A percentile compares a stretch with the other conserved stretches of the same genome.
phyloP scores from a whole-genome alignment of 2,113 vertebrate genomes.

The Eptesicus fuscus region DNA sequence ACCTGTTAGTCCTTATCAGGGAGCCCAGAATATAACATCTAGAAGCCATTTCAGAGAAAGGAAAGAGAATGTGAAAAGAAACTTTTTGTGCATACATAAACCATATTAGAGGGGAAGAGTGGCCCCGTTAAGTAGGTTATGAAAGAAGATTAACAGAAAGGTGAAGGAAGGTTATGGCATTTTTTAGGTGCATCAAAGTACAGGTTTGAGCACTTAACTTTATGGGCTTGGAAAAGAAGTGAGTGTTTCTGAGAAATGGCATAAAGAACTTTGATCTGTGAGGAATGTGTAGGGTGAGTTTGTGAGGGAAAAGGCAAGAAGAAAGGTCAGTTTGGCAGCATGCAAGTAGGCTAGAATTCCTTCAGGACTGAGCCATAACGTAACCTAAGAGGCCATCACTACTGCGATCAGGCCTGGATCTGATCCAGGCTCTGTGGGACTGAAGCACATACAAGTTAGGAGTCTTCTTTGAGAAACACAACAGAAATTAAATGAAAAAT shows the following conservation, averaged over 20 bases:
- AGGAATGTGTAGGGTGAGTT: not conserved
- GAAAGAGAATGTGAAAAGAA: not conserved
- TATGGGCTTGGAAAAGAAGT: not conserved
- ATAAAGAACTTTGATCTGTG: not conserved
- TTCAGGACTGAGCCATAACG: not conserved
- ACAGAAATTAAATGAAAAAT: not conserved
- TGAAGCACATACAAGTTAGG: not conserved
- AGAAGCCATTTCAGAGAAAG: not conserved
- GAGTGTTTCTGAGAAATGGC: not conserved
- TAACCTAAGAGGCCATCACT: not conserved
- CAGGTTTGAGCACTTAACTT: not conserved
- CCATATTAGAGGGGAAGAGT: not conserved
- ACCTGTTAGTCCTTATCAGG: rapidly evolving
- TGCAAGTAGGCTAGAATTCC: not conserved
- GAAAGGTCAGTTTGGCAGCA: not conserved
- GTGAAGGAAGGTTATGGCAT: not conserved
- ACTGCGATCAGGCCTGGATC: not conserved
- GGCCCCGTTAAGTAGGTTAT: not conserved
- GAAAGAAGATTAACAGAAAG: not conserved
- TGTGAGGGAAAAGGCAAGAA: not conserved
- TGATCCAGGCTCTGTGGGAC: not conserved
- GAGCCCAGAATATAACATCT: not conserved
- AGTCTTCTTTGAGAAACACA: not conserved
- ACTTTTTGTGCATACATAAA: not conserved
- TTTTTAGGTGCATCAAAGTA: not conserved